Conservation (phyloP, 2,888 invertebrate species). For the Sinotaia quadrata region DNA sequence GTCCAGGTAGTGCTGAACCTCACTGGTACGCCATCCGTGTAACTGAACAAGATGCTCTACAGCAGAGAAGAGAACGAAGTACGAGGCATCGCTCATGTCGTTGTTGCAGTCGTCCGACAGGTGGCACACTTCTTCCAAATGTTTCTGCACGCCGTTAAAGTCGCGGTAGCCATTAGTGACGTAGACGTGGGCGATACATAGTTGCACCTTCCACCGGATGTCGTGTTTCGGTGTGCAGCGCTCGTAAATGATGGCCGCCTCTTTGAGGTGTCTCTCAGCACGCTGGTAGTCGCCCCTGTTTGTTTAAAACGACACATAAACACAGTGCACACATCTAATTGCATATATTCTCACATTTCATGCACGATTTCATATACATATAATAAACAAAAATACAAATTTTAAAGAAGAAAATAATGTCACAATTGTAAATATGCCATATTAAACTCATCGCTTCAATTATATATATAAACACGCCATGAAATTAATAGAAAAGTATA, state of each 20-base stretch:
- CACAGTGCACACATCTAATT: too few species aligned
- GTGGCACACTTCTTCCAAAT: not conserved
- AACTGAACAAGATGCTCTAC: constrained; percentile 15
- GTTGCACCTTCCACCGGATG: constrained; percentile 19
- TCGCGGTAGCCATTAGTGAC: constrained; percentile 4
- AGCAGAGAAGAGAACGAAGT: constrained; percentile 9
- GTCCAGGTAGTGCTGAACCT: too few species aligned
- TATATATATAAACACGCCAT: too few species aligned
- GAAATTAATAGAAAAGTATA: too few species aligned
- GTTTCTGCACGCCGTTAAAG: not conserved
- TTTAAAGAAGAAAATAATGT: too few species aligned
- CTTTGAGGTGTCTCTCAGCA: constrained; percentile 1
- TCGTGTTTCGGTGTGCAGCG: constrained; percentile 20
- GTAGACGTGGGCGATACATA: constrained; percentile 19
- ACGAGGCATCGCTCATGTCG: constrained; percentile 7
- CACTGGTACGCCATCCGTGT: constrained; percentile 1
- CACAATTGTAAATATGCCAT: too few species aligned
- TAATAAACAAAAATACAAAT: too few species aligned
- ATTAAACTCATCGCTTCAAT: too few species aligned
- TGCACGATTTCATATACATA: too few species aligned
- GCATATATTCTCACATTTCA: too few species aligned
- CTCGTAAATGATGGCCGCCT: constrained; percentile 11
- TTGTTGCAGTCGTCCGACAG: constrained; percentile 7
- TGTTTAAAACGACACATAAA: too few species aligned
- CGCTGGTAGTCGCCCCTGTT: constrained; percentile 21